A percentile compares a stretch with the other conserved stretches of the same genome.
phyloP scores from a whole-genome alignment of 2,888 invertebrate genomes.

The Cataglyphis livida region DNA sequence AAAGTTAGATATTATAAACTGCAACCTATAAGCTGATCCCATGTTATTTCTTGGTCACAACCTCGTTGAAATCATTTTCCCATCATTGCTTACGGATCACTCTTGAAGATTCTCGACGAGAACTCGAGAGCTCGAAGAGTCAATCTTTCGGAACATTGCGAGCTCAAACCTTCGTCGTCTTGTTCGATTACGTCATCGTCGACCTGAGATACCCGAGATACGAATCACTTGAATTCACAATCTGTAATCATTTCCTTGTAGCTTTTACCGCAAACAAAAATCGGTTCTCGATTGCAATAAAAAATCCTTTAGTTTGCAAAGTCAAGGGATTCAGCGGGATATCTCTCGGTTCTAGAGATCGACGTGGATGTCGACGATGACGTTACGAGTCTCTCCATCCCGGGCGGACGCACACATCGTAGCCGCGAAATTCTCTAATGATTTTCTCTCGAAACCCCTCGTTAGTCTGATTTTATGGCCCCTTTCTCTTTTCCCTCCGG shows the following conservation, averaged over 20 bases:
- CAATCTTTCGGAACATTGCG: slow-evolving; percentile 32
- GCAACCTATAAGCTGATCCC: slow-evolving; percentile 84
- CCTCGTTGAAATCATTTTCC: slow-evolving; percentile 67
- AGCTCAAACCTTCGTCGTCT: slow-evolving; percentile 49
- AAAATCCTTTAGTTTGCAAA: neutral
- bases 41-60: slow-evolving; percentile 84
- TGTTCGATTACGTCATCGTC: slow-evolving; percentile 43
- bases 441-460: slow-evolving; percentile 60
- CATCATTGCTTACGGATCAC: slow-evolving; percentile 26
- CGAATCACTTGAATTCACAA: neutral
- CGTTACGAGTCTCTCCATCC: slow-evolving; percentile 67
- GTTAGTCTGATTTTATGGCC: slow-evolving; percentile 50
- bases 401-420: slow-evolving; percentile 73
- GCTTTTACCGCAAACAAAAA: slow-evolving; percentile 2
- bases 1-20: slow-evolving; percentile 80
- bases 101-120: slow-evolving; percentile 68
- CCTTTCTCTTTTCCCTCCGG: slow-evolving; percentile 52
- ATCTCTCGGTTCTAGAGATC: neutral
- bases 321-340: neutral
- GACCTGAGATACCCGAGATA: slow-evolving; percentile 1
- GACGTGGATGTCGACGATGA: slow-evolving; percentile 33
- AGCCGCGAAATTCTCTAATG: slow-evolving; percentile 68
- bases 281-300: neutral
- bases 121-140: slow-evolving; percentile 58
- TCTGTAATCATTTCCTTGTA: neutral